Conservation (phyloP, 2,888 invertebrate species). For the Pseudococcus viburni region DNA sequence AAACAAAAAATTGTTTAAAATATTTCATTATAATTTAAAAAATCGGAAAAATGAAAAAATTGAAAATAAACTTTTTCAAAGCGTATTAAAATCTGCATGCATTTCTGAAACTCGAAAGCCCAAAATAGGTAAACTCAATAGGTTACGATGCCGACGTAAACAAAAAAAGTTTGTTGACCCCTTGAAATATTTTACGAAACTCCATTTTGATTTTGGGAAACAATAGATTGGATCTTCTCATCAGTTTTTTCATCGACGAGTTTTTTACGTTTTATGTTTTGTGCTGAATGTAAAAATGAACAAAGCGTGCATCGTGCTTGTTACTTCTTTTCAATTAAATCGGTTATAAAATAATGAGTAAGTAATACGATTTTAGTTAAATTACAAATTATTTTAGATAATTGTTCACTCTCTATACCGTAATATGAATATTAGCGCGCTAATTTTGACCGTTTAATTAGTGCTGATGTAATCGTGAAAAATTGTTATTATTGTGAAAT, state of each 20-base stretch:
- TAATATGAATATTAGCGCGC: background rate
- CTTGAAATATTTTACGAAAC: slow-evolving; percentile 29
- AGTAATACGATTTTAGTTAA: background rate
- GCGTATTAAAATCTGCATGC: background rate
- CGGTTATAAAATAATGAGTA: background rate
- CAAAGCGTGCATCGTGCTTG: slow-evolving; percentile 27
- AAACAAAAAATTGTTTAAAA: background rate
- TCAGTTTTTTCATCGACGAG: too few relatives aligned
- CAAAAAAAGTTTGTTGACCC: slow-evolving; percentile 60
- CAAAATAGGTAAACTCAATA: background rate
- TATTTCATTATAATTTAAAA: too few relatives aligned
- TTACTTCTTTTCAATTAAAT: background rate
- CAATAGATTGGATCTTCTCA: slow-evolving; percentile 59
- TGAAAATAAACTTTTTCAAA: background rate
- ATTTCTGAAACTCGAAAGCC: background rate
- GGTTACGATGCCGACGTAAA: background rate
- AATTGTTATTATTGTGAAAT: slow-evolving; percentile 48
- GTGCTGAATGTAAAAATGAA: slow-evolving; percentile 15
- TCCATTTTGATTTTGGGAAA: slow-evolving; percentile 64
- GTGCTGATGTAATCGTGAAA: slow-evolving; percentile 56
- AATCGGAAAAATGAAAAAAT: background rate
- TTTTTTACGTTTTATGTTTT: slow-evolving; percentile 34
- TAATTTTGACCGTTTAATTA: slow-evolving; percentile 30
- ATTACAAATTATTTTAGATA: background rate
- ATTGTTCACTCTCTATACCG: background rate